Conservation (phyloP, 2,113 vertebrate species). For the Rallus limicola region DNA sequence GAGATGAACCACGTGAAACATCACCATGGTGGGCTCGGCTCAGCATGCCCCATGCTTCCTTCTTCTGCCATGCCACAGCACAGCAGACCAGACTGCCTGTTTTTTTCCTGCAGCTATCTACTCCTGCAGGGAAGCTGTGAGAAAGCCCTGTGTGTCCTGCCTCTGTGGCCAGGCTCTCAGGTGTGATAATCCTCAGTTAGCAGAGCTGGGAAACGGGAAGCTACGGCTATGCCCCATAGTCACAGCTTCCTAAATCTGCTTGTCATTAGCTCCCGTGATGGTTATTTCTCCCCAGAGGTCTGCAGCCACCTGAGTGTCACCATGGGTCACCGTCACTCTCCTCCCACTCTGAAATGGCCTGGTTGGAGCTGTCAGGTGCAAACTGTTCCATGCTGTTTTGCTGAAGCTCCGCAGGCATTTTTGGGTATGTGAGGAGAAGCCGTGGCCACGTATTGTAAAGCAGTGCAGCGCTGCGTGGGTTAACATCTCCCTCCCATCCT, state of each 20-base stretch:
- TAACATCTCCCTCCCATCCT: background rate
- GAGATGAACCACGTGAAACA: background rate
- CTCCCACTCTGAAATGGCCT: background rate
- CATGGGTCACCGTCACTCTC: background rate
- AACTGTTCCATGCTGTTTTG: background rate
- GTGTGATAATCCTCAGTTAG: background rate
- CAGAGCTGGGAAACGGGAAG: background rate
- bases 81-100: background rate
- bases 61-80: background rate
- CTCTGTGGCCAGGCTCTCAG: background rate
- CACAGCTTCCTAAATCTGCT: background rate
- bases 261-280: fast-evolving
- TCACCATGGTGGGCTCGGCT: background rate
- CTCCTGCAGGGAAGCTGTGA: background rate
- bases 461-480: background rate
- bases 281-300: background rate
- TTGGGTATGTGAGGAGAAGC: background rate
- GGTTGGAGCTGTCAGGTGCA: background rate
- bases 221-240: background rate
- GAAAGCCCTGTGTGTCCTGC: background rate
- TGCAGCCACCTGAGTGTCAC: background rate
- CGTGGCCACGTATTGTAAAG: fast-evolving
- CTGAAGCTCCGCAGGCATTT: fast-evolving
- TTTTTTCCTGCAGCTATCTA: background rate
- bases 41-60: background rate